A percentile compares a stretch with the other conserved stretches of the same genome.
phyloP scores from a whole-genome alignment of 2,113 vertebrate genomes.

The Pavo muticus region DNA sequence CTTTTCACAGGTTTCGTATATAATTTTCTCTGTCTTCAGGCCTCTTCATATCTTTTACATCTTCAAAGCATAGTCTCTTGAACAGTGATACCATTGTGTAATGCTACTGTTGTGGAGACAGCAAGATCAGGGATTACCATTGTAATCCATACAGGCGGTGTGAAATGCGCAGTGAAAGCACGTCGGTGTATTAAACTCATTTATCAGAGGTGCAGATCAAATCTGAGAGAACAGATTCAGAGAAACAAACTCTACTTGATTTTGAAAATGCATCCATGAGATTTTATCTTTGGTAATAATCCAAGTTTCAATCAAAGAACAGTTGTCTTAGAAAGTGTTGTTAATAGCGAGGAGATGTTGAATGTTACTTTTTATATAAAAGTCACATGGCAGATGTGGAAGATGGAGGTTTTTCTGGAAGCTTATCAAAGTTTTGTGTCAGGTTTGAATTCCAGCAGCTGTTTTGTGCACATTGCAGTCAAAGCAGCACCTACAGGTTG shows the following conservation, averaged over 20 bases:
- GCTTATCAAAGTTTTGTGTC: background rate
- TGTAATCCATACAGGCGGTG: background rate
- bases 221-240: background rate
- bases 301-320: background rate
- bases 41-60: slow-evolving; percentile 18
- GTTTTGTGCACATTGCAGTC: background rate
- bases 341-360: background rate
- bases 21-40: background rate
- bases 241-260: background rate
- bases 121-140: background rate
- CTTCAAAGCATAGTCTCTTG: slow-evolving; percentile 31
- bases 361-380: background rate
- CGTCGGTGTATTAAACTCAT: background rate
- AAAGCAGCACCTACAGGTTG: background rate
- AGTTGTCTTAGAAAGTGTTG: background rate
- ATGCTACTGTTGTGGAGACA: background rate
- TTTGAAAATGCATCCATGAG: background rate
- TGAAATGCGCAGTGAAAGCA: background rate
- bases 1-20: slow-evolving; percentile 11
- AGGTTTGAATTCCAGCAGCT: background rate
- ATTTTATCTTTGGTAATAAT: background rate
- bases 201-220: background rate
- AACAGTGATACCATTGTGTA: background rate
- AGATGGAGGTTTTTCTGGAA: background rate
- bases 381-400: background rate